A percentile compares a stretch with the other conserved stretches of the same genome.
Conservation (phyloP, 92 coral and sea anemone species). For the Zoanthus gigantus region DNA sequence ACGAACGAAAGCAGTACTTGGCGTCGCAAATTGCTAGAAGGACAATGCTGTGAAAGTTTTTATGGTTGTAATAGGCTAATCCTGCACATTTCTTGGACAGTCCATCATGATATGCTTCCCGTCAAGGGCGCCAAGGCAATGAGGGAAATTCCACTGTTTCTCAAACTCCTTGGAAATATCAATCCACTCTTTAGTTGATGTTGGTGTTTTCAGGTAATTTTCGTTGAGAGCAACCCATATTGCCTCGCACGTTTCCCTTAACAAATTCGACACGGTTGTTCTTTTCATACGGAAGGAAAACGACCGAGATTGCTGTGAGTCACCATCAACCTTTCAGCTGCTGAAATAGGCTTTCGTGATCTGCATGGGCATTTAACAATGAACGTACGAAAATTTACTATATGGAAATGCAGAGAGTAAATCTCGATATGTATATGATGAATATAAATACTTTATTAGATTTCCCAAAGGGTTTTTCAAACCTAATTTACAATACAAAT, state of each 20-base stretch:
- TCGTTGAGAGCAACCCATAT: slow-evolving; percentile 54
- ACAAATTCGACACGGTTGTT: slow-evolving; percentile 37
- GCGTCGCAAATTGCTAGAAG: slow-evolving; percentile 66
- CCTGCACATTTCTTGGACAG: slow-evolving; percentile 64
- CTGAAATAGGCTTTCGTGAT: slow-evolving; percentile 54
- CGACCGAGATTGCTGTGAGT: slow-evolving; percentile 37
- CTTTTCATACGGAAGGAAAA: slow-evolving; percentile 39
- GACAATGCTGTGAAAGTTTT: slow-evolving; percentile 68
- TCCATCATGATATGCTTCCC: slow-evolving; percentile 29
- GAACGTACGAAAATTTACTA: no score
- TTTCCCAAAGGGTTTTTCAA: no score
- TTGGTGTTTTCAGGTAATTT: slow-evolving; percentile 48
- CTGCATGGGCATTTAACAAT: slow-evolving; percentile 25
- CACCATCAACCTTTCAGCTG: slow-evolving; percentile 56
- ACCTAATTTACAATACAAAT: no score
- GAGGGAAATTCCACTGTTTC: slow-evolving; percentile 65
- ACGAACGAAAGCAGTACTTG: slow-evolving; percentile 64
- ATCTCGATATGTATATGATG: no score
- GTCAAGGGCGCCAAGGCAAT: slow-evolving; percentile 59
- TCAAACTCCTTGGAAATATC: slow-evolving; percentile 54
- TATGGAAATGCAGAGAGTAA: no score
- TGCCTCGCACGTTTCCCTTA: slow-evolving; percentile 57
- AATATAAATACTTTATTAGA: no score
- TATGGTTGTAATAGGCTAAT: slow-evolving; percentile 63
- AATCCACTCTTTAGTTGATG: slow-evolving; percentile 38